Conservation (phyloP, 2,888 invertebrate genomes). For the Fabriciana adippe region DNA sequence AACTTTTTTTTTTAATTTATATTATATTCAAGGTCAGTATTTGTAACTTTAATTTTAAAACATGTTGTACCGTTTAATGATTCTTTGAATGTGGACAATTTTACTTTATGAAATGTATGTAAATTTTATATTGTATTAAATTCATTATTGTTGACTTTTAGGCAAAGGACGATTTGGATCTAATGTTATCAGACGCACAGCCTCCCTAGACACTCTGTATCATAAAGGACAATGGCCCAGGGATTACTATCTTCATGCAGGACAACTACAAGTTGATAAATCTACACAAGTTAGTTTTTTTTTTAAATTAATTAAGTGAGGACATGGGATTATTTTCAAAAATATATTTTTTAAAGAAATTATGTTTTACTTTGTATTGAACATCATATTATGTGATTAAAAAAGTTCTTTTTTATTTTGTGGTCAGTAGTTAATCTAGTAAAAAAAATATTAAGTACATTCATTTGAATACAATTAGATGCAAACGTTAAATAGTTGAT, state of each 20-base stretch:
- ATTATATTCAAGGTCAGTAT: too few relatives aligned
- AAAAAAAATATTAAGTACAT: neutral
- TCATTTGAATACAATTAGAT: constrained; percentile 13
- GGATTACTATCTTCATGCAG: constrained; percentile 87
- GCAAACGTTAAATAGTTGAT: neutral
- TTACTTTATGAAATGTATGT: too few relatives aligned
- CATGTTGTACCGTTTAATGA: too few relatives aligned
- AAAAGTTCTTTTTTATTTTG: neutral
- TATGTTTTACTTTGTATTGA: neutral
- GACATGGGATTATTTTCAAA: neutral
- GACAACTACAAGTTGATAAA: constrained; percentile 88
- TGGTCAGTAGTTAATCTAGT: neutral
- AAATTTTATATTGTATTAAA: too few relatives aligned
- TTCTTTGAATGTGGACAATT: too few relatives aligned
- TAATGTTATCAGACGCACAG: constrained; percentile 87
- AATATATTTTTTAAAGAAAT: neutral
- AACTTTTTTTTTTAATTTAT: too few relatives aligned
- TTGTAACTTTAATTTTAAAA: too few relatives aligned
- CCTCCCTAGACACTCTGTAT: constrained; percentile 90
- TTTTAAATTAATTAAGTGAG: constrained; percentile 1
- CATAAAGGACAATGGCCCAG: constrained; percentile 90
- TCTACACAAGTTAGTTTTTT: constrained; percentile 86
- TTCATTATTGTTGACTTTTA: constrained; percentile 43
- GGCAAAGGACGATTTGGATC: constrained; percentile 82
- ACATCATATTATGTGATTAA: neutral